phyloP scores from a whole-genome alignment of 1,140 invertebrate species.

The Bombyx mandarina region DNA sequence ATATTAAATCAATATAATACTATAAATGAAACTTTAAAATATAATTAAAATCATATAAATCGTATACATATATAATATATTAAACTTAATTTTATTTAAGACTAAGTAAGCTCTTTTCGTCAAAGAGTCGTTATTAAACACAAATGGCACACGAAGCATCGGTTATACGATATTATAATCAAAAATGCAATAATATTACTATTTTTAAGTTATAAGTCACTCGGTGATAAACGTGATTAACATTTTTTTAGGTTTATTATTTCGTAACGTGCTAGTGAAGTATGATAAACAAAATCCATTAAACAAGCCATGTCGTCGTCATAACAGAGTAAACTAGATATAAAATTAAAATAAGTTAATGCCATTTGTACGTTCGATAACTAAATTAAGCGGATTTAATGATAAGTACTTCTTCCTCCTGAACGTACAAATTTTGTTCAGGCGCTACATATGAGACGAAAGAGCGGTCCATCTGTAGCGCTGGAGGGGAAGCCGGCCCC shows the following conservation, averaged over 20 bases:
- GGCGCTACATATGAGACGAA: conserved; percentile 38
- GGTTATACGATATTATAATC: conserved; percentile 20
- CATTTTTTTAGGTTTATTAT: conserved; percentile 35
- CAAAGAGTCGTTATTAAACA: conserved; percentile 21
- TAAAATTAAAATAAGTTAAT: conserved; percentile 8
- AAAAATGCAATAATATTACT: too few relatives aligned
- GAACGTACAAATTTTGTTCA: conserved; percentile 47
- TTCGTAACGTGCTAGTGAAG: conserved; percentile 37
- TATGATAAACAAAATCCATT: conserved; percentile 24
- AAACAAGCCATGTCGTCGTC: conserved; percentile 35
- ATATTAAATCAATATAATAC: conserved; percentile 4
- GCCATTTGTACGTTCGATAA: conserved; percentile 13
- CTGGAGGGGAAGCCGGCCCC: conserved; percentile 32
- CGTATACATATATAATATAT: not conserved
- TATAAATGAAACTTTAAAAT: conserved; percentile 19
- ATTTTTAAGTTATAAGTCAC: conserved; percentile 16
- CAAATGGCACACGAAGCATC: conserved; percentile 55
- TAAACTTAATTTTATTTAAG: conserved; percentile 8
- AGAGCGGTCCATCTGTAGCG: conserved; percentile 45
- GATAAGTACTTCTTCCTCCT: conserved; percentile 52
- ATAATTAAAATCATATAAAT: conserved; percentile 14
- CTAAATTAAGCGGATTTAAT: conserved; percentile 29
- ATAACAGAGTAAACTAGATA: conserved; percentile 12
- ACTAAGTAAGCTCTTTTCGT: conserved; percentile 19
- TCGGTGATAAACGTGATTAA: conserved; percentile 30